A percentile compares a stretch with the other conserved stretches of the same genome.
Conservation (phyloP, 2,888 invertebrate genomes). For the Hymenopus coronatus region DNA sequence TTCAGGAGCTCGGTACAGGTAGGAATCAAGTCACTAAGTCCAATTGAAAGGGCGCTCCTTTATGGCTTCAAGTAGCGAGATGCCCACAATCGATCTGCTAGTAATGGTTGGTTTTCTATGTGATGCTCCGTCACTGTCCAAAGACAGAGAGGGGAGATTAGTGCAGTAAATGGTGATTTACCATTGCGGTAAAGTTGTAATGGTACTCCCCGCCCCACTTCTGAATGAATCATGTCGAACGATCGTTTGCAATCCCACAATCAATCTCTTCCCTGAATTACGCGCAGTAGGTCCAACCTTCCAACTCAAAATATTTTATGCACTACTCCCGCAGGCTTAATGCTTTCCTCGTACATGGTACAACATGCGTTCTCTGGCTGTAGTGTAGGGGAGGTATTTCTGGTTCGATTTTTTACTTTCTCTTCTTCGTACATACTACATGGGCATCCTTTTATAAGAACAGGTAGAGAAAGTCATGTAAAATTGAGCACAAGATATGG, state of each 20-base stretch:
- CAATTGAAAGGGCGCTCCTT: not conserved
- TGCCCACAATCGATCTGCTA: not conserved
- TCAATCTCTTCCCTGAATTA: not conserved
- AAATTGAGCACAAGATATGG: too few relatives aligned
- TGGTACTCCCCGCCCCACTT: not conserved
- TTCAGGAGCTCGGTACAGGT: not conserved
- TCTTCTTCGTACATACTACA: too few relatives aligned
- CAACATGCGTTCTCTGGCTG: not conserved
- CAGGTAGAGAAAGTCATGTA: too few relatives aligned
- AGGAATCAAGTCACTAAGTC: not conserved
- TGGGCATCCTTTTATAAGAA: too few relatives aligned
- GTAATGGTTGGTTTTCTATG: too few relatives aligned
- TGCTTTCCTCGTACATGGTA: not conserved
- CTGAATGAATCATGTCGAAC: not conserved
- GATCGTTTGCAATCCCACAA: not conserved
- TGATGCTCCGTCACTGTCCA: not conserved
- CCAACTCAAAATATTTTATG: not conserved
- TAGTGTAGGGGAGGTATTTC: not conserved
- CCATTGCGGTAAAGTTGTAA: constrained; percentile 12
- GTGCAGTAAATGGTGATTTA: constrained; percentile 11
- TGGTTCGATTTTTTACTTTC: not conserved
- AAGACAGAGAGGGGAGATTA: not conserved
- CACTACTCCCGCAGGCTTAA: not conserved
- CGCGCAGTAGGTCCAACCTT: not conserved
- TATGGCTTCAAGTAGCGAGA: not conserved